Percentiles rank a stretch among this genome's conserved stretches.
phyloP scores from a whole-genome alignment of 2,888 invertebrate genomes.

The Chloroclystis v-ata region DNA sequence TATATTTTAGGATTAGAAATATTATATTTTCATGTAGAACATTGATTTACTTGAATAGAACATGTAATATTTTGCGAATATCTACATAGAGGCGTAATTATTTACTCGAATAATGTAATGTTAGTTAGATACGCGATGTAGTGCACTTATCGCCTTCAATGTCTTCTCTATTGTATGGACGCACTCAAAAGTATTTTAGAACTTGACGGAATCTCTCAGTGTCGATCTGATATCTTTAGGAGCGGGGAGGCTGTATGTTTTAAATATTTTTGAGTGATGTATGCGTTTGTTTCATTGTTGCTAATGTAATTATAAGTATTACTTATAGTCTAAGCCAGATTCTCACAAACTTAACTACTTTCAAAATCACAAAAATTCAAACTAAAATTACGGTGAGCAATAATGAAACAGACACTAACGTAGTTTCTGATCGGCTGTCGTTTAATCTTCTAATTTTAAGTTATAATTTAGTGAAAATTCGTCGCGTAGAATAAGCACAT shows the following conservation, averaged over 20 bases:
- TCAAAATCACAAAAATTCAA: not conserved
- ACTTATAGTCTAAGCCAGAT: too few relatives aligned
- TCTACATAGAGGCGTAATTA: constrained; percentile 72
- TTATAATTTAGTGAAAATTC: constrained; percentile 33
- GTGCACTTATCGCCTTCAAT: constrained; percentile 20
- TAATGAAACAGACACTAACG: constrained; percentile 27
- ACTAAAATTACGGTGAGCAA: not conserved
- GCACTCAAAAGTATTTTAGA: constrained; percentile 31
- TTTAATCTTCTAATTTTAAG: constrained; percentile 38
- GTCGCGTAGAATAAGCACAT: constrained; percentile 59
- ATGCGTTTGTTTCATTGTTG: constrained; percentile 17
- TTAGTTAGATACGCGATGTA: constrained; percentile 47
- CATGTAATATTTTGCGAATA: constrained; percentile 71
- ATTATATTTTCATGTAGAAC: constrained; percentile 52
- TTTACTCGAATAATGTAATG: constrained; percentile 52
- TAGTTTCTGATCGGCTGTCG: constrained; percentile 50
- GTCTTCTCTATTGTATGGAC: constrained; percentile 14
- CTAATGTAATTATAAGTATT: not conserved
- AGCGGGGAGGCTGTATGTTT: constrained; percentile 35
- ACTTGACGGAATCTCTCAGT: constrained; percentile 38
- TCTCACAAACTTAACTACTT: too few relatives aligned
- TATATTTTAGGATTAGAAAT: constrained; percentile 26
- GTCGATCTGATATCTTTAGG: constrained; percentile 38
- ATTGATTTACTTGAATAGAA: constrained; percentile 47
- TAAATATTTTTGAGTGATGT: constrained; percentile 42